Conservation (phyloP, 1,140 invertebrate species). For the Adelges cooleyi region DNA sequence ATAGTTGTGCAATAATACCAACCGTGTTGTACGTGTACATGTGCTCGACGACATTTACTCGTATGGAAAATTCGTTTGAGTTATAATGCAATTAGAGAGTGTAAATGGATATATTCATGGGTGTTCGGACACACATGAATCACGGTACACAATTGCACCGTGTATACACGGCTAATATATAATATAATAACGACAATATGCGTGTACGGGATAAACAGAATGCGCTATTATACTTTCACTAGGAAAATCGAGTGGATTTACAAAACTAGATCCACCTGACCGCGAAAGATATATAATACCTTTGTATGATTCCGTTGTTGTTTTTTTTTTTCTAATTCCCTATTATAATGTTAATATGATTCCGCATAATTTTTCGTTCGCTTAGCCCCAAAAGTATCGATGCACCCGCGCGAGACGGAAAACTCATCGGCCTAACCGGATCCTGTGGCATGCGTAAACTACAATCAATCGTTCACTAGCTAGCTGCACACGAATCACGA, state of each 20-base stretch:
- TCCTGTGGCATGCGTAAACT: too few relatives aligned
- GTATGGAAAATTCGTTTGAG: constrained; percentile 16
- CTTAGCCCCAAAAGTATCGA: too few relatives aligned
- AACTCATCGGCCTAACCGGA: too few relatives aligned
- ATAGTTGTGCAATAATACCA: not conserved
- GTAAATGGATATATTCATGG: constrained; percentile 21
- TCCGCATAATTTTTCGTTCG: too few relatives aligned
- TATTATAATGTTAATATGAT: too few relatives aligned
- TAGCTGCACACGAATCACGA: too few relatives aligned
- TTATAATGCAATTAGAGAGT: constrained; percentile 28
- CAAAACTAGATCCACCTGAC: too few relatives aligned
- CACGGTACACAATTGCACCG: constrained; percentile 7
- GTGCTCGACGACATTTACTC: not conserved
- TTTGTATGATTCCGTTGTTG: too few relatives aligned
- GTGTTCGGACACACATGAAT: not conserved
- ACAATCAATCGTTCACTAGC: too few relatives aligned
- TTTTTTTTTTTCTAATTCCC: too few relatives aligned
- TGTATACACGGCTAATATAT: not conserved
- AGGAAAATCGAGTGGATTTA: not conserved
- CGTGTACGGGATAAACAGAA: constrained; percentile 9
- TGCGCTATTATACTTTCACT: constrained; percentile 22
- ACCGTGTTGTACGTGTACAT: not conserved
- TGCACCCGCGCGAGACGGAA: too few relatives aligned
- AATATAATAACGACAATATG: constrained; percentile 10
- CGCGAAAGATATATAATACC: too few relatives aligned